Percentiles rank a stretch among this genome's conserved stretches.
Conservation (phyloP, 2,888 invertebrate species). For the Polydrusus pterygomalis region DNA sequence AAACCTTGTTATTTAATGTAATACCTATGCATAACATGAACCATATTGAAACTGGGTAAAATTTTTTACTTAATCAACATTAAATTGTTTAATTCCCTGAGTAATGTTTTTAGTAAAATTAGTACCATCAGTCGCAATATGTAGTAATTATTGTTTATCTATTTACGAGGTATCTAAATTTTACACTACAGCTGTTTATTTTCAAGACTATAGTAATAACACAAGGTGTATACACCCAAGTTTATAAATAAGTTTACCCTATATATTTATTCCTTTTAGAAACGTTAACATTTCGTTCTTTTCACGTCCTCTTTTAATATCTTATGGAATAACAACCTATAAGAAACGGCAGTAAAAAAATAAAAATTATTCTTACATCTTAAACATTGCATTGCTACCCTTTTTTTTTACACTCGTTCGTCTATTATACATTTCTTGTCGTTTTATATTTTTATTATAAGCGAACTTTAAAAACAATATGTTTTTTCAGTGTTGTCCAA, state of each 20-base stretch:
- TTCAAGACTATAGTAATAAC: slow-evolving; percentile 17
- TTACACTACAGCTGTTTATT: slow-evolving; percentile 10
- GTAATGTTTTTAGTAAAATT: slow-evolving; percentile 16
- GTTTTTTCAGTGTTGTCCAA: slow-evolving; percentile 9
- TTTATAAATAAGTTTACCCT: slow-evolving; percentile 33
- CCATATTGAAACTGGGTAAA: too few species aligned
- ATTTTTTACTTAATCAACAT: slow-evolving; percentile 7
- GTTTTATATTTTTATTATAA: slow-evolving; percentile 9
- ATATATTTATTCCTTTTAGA: slow-evolving; percentile 34
- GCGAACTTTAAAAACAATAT: slow-evolving; percentile 3
- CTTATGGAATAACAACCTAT: slow-evolving; percentile 14
- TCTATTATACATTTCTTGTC: slow-evolving; percentile 12
- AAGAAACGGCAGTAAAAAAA: slow-evolving; percentile 9
- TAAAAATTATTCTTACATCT: slow-evolving; percentile 12
- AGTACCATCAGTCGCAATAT: background rate
- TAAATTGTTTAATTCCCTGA: slow-evolving; percentile 26
- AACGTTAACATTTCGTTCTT: slow-evolving; percentile 1
- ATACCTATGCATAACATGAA: too few species aligned
- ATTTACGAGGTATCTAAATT: slow-evolving; percentile 2
- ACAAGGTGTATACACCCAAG: slow-evolving; percentile 20
- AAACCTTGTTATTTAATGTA: too few species aligned
- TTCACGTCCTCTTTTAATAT: slow-evolving; percentile 10
- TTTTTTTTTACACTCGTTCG: slow-evolving; percentile 31
- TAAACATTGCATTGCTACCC: slow-evolving; percentile 68
- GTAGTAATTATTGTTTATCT: background rate